phyloP scores from a whole-genome alignment of 1,140 invertebrate species.

The Hypsibius dujardini region DNA sequence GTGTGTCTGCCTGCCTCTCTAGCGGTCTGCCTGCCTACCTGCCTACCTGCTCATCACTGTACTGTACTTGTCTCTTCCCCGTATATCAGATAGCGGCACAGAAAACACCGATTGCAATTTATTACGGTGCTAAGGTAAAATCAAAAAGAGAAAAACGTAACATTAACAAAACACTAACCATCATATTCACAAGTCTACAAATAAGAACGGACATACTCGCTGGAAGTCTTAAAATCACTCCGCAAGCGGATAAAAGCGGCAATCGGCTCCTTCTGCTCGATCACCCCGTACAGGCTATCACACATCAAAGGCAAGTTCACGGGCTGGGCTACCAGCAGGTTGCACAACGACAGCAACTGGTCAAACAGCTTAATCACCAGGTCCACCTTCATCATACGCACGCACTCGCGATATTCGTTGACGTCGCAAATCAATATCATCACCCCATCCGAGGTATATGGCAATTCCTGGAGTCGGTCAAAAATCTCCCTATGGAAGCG shows the following conservation, averaged over 20 bases:
- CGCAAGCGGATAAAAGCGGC: not conserved
- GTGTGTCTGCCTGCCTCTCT: too few relatives aligned
- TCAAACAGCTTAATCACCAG: not conserved
- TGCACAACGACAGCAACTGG: not conserved
- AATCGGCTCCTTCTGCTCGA: not conserved
- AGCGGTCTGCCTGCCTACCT: too few relatives aligned
- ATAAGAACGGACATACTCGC: too few relatives aligned
- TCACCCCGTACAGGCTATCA: not conserved
- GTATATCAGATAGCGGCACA: too few relatives aligned
- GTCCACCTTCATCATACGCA: not conserved
- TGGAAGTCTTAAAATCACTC: too few relatives aligned
- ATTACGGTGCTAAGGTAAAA: too few relatives aligned
- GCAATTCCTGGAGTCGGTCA: not conserved
- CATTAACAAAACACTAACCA: too few relatives aligned
- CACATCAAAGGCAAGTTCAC: not conserved
- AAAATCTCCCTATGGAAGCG: not conserved
- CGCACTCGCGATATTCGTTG: constrained; percentile 1
- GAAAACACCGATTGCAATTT: too few relatives aligned
- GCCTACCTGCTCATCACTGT: too few relatives aligned
- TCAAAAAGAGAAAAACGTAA: too few relatives aligned
- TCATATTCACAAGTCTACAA: too few relatives aligned
- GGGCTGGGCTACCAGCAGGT: not conserved
- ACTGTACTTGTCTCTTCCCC: too few relatives aligned
- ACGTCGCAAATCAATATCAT: constrained; percentile 5
- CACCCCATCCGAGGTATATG: not conserved